Conservation (phyloP, 1,140 invertebrate genomes). For the Drosophila micromelanica region DNA sequence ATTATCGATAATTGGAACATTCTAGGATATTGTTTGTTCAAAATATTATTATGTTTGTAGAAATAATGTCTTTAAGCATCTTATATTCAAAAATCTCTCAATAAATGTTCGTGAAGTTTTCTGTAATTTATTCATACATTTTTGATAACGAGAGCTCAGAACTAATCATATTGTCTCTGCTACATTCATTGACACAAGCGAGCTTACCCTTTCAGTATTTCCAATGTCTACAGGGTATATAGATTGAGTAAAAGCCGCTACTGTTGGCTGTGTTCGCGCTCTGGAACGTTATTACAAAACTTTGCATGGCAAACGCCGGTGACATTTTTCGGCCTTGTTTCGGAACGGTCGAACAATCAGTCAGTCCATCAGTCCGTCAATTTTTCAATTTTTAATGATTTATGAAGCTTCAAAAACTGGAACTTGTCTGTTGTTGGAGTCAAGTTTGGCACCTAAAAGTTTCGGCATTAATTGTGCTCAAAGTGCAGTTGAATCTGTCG, state of each 20-base stretch:
- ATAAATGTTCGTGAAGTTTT: too few species aligned
- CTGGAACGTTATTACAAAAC: conserved; percentile 37
- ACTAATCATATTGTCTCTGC: too few species aligned
- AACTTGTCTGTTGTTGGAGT: conserved; percentile 32
- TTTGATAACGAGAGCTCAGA: too few species aligned
- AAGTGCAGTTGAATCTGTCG: conserved; percentile 15
- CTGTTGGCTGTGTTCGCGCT: not conserved
- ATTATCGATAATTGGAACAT: too few species aligned
- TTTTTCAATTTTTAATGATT: conserved; percentile 55
- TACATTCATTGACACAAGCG: not conserved
- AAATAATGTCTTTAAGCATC: too few species aligned
- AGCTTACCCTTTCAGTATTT: not conserved
- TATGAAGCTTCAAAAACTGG: conserved; percentile 34
- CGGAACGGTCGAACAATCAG: conserved; percentile 6
- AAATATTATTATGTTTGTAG: too few species aligned
- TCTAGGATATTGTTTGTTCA: too few species aligned
- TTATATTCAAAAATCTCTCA: too few species aligned
- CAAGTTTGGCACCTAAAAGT: conserved; percentile 3
- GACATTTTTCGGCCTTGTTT: conserved; percentile 44
- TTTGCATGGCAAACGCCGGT: conserved; percentile 25
- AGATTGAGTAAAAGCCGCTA: conserved; percentile 6
- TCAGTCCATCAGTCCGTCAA: not conserved
- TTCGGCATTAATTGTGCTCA: not conserved
- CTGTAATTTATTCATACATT: too few species aligned
- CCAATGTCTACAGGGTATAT: not conserved